Percentiles rank a stretch among this genome's conserved stretches.
phyloP scores from a whole-genome alignment of 1,140 invertebrate genomes.

The Mactra quadrangularis region DNA sequence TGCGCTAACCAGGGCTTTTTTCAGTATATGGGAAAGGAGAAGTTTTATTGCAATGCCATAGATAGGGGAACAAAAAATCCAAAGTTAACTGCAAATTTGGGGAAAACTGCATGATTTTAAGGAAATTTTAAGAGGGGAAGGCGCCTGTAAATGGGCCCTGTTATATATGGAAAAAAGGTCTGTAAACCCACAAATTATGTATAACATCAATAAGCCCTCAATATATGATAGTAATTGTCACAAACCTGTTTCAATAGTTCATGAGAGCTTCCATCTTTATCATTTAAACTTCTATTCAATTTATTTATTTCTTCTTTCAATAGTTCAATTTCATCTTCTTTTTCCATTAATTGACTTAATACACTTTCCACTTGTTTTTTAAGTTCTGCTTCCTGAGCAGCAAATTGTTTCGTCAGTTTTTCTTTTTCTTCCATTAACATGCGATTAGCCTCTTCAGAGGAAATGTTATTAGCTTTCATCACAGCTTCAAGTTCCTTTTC shows the following conservation, averaged over 20 bases:
- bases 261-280: conserved; percentile 70
- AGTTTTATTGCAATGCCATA: no score
- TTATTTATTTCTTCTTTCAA: conserved; percentile 72
- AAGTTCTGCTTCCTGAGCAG: conserved; percentile 73
- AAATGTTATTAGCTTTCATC: conserved; percentile 69
- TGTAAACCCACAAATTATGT: no score
- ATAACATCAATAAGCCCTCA: no score
- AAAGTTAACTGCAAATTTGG: no score
- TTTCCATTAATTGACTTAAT: conserved; percentile 74
- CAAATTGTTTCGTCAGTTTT: conserved; percentile 78
- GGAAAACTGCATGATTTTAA: no score
- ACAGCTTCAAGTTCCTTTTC: conserved; percentile 82
- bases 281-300: conserved; percentile 64
- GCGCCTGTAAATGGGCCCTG: no score
- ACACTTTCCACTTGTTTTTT: conserved; percentile 79
- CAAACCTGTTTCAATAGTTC: conserved; percentile 74
- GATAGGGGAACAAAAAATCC: no score
- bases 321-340: conserved; percentile 77
- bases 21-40: no score
- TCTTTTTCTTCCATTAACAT: conserved; percentile 74
- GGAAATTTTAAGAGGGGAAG: no score
- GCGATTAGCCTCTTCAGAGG: conserved; percentile 67
- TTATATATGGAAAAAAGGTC: no score
- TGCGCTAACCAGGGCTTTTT: no score
- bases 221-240: no score